A percentile compares a stretch with the other conserved stretches of the same genome.
phyloP scores from a whole-genome alignment of 2,888 invertebrate species.

The Rhagophthalmus giganteus region DNA sequence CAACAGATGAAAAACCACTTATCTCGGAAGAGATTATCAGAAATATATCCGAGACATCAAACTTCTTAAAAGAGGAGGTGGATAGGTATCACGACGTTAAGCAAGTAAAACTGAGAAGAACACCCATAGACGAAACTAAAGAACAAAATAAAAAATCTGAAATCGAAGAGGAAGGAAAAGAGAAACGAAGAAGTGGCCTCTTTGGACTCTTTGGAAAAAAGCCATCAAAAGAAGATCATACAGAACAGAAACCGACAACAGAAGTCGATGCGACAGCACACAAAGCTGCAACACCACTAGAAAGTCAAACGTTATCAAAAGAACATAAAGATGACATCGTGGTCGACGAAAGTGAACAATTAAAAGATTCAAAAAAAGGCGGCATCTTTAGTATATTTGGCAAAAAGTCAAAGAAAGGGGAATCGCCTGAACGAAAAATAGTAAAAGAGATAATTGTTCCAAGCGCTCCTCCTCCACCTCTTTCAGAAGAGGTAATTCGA shows the following conservation, averaged over 20 bases:
- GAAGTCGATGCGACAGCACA: no score
- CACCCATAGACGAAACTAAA: no score
- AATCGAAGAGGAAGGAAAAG: neutral
- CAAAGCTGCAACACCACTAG: no score
- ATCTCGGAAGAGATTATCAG: no score
- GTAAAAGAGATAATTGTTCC: conserved; percentile 10
- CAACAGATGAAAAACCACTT: no score
- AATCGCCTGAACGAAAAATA: conserved; percentile 2
- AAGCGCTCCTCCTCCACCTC: neutral
- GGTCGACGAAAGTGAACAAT: neutral
- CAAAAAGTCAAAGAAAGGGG: conserved; percentile 39
- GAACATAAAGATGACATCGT: no score
- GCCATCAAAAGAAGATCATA: conserved; percentile 4
- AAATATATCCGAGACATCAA: no score
- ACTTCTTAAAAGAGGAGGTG: neutral
- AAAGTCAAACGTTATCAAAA: neutral
- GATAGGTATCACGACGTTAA: neutral
- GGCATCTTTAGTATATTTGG: conserved; percentile 6
- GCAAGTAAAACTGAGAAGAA: neutral
- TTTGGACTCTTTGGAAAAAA: neutral
- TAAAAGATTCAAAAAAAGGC: neutral
- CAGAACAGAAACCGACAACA: conserved; percentile 35
- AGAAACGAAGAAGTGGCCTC: neutral
- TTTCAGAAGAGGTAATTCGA: conserved; percentile 14
- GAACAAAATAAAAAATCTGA: neutral